Evolutionary conservation across 2,888 invertebrate genomes (phyloP).

Genomic region (Gerris lacustris): DNA sequence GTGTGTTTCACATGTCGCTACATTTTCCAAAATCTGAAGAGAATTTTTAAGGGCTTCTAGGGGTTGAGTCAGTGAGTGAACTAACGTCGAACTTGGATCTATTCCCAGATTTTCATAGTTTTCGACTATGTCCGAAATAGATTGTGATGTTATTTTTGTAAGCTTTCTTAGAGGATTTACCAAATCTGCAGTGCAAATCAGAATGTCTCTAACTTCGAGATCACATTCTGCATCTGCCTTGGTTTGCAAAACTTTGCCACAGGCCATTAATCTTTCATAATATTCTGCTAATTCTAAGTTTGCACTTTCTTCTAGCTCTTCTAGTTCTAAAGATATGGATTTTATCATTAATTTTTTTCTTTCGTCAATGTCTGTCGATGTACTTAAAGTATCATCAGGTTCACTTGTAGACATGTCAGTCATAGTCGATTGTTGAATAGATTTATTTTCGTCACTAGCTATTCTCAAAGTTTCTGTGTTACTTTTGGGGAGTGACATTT

Average conservation of each 20-base stretch:
- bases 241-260: slow-evolving; percentile 21
- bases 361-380: slow-evolving; percentile 2
- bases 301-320: slow-evolving; percentile 24
- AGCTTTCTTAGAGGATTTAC: slow-evolving; percentile 26
- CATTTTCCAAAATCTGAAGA: slow-evolving; percentile 24
- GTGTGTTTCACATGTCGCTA: slow-evolving; percentile 23
- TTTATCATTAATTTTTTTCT: slow-evolving; percentile 18
- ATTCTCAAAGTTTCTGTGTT: neutral
- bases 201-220: slow-evolving; percentile 27
- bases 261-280: slow-evolving; percentile 22
- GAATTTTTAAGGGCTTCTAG: slow-evolving; percentile 25
- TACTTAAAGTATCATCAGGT: slow-evolving; percentile 5
- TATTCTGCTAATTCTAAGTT: slow-evolving; percentile 24
- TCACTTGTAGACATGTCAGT: slow-evolving; percentile 3
- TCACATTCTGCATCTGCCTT: slow-evolving; percentile 24
- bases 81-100: slow-evolving; percentile 22
- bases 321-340: slow-evolving; percentile 22
- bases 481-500: neutral
- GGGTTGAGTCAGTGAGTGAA: slow-evolving; percentile 27
- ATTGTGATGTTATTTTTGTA: slow-evolving; percentile 25
- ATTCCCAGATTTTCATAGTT: slow-evolving; percentile 19
- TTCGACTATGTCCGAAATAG: slow-evolving; percentile 24
- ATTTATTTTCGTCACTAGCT: slow-evolving; percentile 2
- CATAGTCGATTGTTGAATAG: neutral
- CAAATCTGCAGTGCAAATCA: slow-evolving; percentile 25